phyloP scores from a whole-genome alignment of 2,888 invertebrate genomes.

The Thereva nobilitata region DNA sequence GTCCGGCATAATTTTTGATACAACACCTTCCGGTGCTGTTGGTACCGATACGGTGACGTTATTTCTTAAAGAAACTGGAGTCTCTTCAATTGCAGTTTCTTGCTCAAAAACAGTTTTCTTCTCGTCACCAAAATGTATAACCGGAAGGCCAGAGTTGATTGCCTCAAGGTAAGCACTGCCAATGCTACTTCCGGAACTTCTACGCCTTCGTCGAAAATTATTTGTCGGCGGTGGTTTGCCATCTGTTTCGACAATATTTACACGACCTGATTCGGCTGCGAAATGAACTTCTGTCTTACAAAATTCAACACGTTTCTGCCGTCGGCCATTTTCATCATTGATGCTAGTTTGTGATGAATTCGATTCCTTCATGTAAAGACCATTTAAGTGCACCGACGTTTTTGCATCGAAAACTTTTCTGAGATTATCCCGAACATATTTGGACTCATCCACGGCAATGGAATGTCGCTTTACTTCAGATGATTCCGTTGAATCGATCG shows the following conservation, averaged over 20 bases:
- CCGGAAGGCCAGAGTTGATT: constrained; percentile 59
- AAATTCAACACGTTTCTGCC: constrained; percentile 77
- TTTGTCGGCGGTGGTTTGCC: constrained; percentile 84
- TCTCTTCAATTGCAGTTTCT: constrained; percentile 21
- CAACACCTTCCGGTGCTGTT: constrained; percentile 33
- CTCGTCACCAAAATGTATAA: constrained; percentile 70
- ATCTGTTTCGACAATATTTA: constrained; percentile 86
- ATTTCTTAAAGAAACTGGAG: constrained; percentile 18
- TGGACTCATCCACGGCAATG: constrained; percentile 64
- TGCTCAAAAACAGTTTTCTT: constrained; percentile 43
- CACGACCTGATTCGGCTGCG: constrained; percentile 81
- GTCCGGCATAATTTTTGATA: constrained; percentile 37
- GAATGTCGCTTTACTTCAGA: constrained; percentile 60
- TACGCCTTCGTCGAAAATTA: constrained; percentile 72
- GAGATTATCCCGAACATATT: constrained; percentile 57
- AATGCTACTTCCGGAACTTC: constrained; percentile 57
- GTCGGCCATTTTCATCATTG: constrained; percentile 58
- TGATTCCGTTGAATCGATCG: constrained; percentile 34
- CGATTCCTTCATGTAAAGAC: constrained; percentile 44
- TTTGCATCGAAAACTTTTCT: constrained; percentile 49
- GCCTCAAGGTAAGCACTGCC: constrained; percentile 44
- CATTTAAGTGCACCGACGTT: constrained; percentile 54
- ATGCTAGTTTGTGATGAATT: constrained; percentile 45
- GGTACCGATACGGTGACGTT: constrained; percentile 52
- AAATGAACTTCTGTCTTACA: constrained; percentile 89